A percentile compares a stretch with the other conserved stretches of the same genome.
Evolutionary conservation across 2,888 invertebrate species (phyloP).

Genomic region (Incurvaria masculella): DNA sequence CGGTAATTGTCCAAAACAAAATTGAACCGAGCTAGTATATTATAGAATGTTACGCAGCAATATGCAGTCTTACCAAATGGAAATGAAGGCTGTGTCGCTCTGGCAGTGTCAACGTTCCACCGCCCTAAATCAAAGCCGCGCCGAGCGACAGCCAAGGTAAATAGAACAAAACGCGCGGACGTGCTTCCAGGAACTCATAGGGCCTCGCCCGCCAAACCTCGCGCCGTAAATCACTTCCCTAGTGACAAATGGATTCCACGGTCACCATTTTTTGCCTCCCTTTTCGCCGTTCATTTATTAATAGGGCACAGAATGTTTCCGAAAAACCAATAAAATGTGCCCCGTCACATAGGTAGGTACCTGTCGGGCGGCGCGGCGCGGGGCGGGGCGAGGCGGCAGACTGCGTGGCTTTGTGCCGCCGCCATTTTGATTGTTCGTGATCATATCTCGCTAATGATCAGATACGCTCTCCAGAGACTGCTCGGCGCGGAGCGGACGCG

Average conservation of each 20-base stretch:
- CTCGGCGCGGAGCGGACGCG: not conserved
- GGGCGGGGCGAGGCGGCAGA: slow-evolving; percentile 26
- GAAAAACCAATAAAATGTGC: slow-evolving; percentile 56
- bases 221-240: slow-evolving; percentile 48
- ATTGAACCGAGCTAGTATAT: too few species aligned
- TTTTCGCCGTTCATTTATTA: slow-evolving; percentile 49
- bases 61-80: too few species aligned
- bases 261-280: slow-evolving; percentile 31
- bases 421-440: slow-evolving; percentile 10
- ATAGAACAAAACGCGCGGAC: slow-evolving; percentile 47
- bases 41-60: too few species aligned
- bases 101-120: slow-evolving; percentile 1
- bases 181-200: slow-evolving; percentile 41
- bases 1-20: too few species aligned
- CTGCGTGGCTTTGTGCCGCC: slow-evolving; percentile 51
- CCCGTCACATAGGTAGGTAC: slow-evolving; percentile 57
- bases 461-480: not conserved
- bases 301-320: slow-evolving; percentile 54
- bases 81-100: not conserved
- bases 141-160: slow-evolving; percentile 49
- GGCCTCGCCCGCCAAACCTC: slow-evolving; percentile 35
- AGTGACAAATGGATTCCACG: slow-evolving; percentile 56
- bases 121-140: slow-evolving; percentile 41
- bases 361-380: slow-evolving; percentile 29
- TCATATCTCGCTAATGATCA: not conserved